Evolutionary conservation across 2,888 invertebrate genomes (phyloP), one percentile per base, ranked within the genome.

Genomic region (Cryptocephalus primarius): DNA sequence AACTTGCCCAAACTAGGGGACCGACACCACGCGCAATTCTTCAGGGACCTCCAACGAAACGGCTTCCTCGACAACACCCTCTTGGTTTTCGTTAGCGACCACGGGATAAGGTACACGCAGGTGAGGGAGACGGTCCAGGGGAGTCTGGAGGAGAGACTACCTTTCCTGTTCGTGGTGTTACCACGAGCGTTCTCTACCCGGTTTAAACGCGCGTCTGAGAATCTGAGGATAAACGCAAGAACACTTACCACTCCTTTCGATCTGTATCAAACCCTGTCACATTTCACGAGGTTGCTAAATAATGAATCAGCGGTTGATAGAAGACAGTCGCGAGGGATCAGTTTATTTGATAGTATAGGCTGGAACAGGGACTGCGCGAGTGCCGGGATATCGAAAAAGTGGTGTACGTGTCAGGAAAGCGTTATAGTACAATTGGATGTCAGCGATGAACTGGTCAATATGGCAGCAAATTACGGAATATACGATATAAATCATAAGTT

Each of bases 141-240:
- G 0, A 88, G 84, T 74, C 77, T 86, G 57, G 89, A 89, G 61
- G 88, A 88, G 56, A 76, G 88, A 9, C 61, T 88, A 56, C 89
- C 89, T 0, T 81, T 82, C 56, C 71, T 88, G 39, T 85, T 81
- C 58, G 65, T 88, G 11, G 80, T 78, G 72, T 50, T 83, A 38
- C 88, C 89, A 0, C 65, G 73, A 9, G 72, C 72, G 66, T 79
- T 86, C 51, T 75, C 74, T 50, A 68, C 70, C 4, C 69, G 66
- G 10, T 70, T 79, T 59, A 75, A 80, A 0, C 63, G 72, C 10
- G 75, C 78, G 54, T 75, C 76, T 8, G 69, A 72, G 22, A 76
- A 79, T 38, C 60, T 87, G 22, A 68, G 70, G 34, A 60, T 70
- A 0, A 89, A 89, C 62, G 77, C 78, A 42, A 36, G 31, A 8